Evolutionary conservation across 2,797 vertebrate species (phyloP).

Genomic region (Sebastolobus alascanus): DNA sequence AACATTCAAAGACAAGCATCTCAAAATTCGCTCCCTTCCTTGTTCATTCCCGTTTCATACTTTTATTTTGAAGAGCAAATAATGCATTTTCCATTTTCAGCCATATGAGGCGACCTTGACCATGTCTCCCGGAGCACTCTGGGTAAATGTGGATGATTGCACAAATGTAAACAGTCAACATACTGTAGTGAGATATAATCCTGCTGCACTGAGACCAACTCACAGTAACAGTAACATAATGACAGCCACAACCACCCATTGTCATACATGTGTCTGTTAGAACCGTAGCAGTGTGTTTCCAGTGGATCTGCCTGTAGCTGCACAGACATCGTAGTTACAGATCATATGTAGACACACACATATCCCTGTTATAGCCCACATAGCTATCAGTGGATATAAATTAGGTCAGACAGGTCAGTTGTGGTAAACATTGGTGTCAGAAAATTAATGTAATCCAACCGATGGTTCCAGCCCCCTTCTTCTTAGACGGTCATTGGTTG

Average conservation of each 20-base stretch:
- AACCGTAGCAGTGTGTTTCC: neutral
- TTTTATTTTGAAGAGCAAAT: slow-evolving; percentile 42
- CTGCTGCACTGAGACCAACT: neutral
- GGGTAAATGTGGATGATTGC: slow-evolving; percentile 69
- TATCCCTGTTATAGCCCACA: accelerated
- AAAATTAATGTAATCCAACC: neutral
- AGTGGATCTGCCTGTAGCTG: neutral
- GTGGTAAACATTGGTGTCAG: neutral
- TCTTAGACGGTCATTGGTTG: slow-evolving; percentile 37
- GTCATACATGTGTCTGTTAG: neutral
- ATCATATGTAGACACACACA: neutral
- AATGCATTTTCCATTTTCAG: slow-evolving; percentile 16
- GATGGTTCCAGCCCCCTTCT: slow-evolving; percentile 16
- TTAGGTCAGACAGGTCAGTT: neutral
- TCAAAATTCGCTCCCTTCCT: no score
- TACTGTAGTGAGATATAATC: neutral
- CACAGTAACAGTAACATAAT: accelerated
- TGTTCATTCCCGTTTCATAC: neutral
- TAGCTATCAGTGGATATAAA: accelerated
- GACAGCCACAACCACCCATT: no score
- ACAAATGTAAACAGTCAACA: slow-evolving; percentile 61
- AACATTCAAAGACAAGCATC: neutral
- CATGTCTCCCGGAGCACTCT: slow-evolving; percentile 70
- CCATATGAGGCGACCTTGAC: neutral
- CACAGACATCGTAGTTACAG: neutral